phyloP scores from a whole-genome alignment of 2,113 vertebrate species.

The Carettochelys insculpta region DNA sequence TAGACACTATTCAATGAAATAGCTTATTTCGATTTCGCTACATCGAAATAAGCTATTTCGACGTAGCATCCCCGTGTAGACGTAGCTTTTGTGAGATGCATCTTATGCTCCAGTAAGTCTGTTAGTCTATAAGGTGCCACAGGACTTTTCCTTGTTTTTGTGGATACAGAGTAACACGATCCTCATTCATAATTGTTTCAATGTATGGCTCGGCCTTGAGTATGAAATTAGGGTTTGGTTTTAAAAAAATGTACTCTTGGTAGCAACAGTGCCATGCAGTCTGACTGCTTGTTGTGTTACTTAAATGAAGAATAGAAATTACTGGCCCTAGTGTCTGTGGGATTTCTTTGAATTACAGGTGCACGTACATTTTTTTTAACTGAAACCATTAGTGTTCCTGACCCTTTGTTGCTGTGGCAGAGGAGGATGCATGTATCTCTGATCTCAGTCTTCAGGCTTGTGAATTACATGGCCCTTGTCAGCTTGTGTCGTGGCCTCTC shows the following conservation, averaged over 20 bases:
- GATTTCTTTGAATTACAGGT: background rate
- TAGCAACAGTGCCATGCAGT: fast-evolving
- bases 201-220: fast-evolving
- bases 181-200: too few species aligned
- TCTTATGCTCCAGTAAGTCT: too few species aligned
- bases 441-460: background rate
- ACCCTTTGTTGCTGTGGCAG: background rate
- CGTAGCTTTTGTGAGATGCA: too few species aligned
- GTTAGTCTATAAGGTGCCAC: too few species aligned
- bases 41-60: too few species aligned
- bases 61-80: too few species aligned
- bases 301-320: background rate
- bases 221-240: background rate
- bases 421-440: background rate
- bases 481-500: fast-evolving
- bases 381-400: background rate
- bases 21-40: too few species aligned
- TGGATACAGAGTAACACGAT: too few species aligned
- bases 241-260: background rate
- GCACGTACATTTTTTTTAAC: background rate
- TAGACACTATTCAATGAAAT: too few species aligned
- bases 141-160: too few species aligned
- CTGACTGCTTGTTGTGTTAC: fast-evolving
- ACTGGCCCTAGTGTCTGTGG: background rate
- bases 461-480: fast-evolving